These are phyloP conservation scores for Prionailurus bengalensis DNA, from an alignment of 2,113 vertebrate species.

Conservation along the genomic window DNA sequence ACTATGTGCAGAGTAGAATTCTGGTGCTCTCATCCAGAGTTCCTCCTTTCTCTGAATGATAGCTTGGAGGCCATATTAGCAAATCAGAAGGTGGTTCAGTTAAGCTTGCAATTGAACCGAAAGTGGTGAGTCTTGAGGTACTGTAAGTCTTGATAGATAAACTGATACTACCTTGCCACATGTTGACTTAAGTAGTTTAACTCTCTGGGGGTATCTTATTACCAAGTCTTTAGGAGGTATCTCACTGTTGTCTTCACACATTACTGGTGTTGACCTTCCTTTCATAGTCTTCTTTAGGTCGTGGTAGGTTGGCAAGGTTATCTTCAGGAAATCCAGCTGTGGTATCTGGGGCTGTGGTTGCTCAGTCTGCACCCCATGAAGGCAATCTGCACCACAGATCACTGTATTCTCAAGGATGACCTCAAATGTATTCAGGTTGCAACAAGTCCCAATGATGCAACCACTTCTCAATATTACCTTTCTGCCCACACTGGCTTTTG, in stretches of 20 bases:
- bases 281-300: conserved; percentile 96
- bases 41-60: neutral
- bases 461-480: conserved; percentile 85
- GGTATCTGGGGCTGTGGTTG: conserved; percentile 97
- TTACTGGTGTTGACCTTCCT: conserved; percentile 86
- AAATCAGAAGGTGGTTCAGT: neutral
- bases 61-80: neutral
- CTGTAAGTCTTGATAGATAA: neutral
- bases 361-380: conserved; percentile 95
- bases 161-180: neutral
- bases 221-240: neutral
- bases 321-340: conserved; percentile 98
- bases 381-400: conserved; percentile 93
- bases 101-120: neutral
- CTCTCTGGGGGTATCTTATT: neutral
- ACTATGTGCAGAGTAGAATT: neutral
- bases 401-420: conserved; percentile 96
- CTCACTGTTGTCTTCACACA: neutral
- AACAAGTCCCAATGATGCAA: conserved; percentile 95
- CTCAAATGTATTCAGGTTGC: conserved; percentile 95
- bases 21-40: neutral
- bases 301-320: conserved; percentile 98
- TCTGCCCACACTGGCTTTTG: neutral
- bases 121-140: neutral
- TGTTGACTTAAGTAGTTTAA: neutral